Percentiles rank a stretch among this genome's conserved stretches.
Conservation (phyloP, 2,888 invertebrate species). For the Gibbula magus region DNA sequence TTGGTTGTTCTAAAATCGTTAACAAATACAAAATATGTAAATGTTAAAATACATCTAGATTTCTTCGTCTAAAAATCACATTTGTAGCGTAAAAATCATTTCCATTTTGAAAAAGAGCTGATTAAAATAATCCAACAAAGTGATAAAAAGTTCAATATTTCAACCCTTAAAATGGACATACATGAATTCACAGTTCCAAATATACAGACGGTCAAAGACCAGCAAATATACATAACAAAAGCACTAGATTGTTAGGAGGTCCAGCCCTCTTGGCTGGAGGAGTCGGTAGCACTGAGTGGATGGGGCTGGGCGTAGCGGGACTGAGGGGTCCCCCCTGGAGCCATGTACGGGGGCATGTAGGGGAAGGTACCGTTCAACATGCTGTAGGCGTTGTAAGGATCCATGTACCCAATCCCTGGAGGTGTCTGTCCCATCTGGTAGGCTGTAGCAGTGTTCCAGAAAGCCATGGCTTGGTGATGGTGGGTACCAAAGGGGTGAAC, state of each 20-base stretch:
- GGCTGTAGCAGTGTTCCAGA: not conserved
- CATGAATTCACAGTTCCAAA: too few species aligned
- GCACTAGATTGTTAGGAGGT: not conserved
- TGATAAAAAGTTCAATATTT: too few species aligned
- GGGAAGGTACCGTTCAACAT: not conserved
- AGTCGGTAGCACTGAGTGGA: not conserved
- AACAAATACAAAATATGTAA: too few species aligned
- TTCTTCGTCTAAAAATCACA: too few species aligned
- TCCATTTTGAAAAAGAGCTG: too few species aligned
- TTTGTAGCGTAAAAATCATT: too few species aligned
- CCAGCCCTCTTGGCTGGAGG: not conserved
- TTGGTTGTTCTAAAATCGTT: too few species aligned
- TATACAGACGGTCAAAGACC: too few species aligned
- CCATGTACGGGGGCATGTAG: conserved; percentile 11
- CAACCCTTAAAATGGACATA: too few species aligned
- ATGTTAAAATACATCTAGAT: too few species aligned
- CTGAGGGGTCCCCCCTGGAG: not conserved
- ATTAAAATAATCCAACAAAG: too few species aligned
- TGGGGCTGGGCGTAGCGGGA: not conserved
- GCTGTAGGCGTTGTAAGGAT: conserved; percentile 12
- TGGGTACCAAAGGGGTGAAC: not conserved
- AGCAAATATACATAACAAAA: too few species aligned
- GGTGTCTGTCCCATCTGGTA: not conserved
- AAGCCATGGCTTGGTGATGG: not conserved
- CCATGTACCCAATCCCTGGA: conserved; percentile 3